phyloP scores from a whole-genome alignment of 2,113 vertebrate species.

The Muscicapa adusta region DNA sequence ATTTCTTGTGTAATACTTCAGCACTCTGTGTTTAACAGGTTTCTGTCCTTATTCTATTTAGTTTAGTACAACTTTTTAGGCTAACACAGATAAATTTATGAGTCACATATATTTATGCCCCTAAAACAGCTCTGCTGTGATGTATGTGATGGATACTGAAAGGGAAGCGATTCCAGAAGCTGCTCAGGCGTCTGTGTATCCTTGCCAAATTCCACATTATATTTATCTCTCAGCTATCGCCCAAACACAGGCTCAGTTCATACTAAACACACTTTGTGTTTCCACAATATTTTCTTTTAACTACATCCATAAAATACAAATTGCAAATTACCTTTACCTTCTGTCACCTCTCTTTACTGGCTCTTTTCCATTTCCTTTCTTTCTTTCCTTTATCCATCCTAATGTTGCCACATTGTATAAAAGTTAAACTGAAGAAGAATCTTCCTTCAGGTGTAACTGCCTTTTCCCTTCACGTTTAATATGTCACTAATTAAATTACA shows the following conservation, averaged over 20 bases:
- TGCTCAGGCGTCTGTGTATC: conserved; percentile 33
- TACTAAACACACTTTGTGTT: conserved; percentile 36
- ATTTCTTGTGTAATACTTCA: conserved; percentile 40
- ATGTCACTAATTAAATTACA: background rate
- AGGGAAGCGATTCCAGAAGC: conserved; percentile 54
- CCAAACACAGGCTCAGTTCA: conserved; percentile 62
- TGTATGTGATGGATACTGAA: conserved; percentile 51
- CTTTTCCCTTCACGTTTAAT: background rate
- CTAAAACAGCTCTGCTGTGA: conserved; percentile 58
- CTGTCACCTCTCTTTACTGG: background rate
- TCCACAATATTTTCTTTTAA: conserved; percentile 22
- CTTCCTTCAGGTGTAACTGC: background rate
- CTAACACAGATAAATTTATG: conserved; percentile 62
- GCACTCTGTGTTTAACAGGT: conserved; percentile 29
- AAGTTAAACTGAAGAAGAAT: conserved; percentile 24
- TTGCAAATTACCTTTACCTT: conserved; percentile 42
- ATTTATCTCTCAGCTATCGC: conserved; percentile 69
- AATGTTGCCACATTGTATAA: background rate
- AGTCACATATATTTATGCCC: conserved; percentile 58
- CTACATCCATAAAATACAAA: conserved; percentile 51
- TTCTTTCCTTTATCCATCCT: conserved; percentile 11
- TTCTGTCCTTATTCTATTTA: conserved; percentile 63
- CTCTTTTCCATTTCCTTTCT: background rate
- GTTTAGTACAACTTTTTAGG: conserved; percentile 62
- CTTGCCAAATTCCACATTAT: conserved; percentile 62